Conservation (phyloP, 1,140 invertebrate species). For the Lineus longissimus region DNA sequence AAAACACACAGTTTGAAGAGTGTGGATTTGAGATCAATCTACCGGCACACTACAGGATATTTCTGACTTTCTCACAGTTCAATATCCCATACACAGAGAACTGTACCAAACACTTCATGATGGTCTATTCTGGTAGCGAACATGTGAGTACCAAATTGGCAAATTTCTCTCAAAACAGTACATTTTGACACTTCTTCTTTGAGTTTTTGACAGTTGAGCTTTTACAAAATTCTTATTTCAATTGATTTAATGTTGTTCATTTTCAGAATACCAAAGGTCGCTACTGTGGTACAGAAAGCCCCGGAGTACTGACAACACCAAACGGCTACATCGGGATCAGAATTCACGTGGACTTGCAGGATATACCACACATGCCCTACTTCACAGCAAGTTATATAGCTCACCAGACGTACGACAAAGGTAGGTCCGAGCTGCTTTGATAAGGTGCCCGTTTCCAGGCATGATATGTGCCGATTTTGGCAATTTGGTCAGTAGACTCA, state of each 20-base stretch:
- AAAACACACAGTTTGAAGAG: neutral
- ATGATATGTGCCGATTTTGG: no score
- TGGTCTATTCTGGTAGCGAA: neutral
- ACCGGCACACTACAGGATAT: neutral
- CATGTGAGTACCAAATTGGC: no score
- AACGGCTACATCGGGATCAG: neutral
- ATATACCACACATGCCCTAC: neutral
- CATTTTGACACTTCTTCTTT: no score
- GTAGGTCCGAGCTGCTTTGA: no score
- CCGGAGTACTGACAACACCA: neutral
- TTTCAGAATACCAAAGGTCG: neutral
- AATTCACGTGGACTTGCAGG: neutral
- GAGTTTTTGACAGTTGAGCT: no score
- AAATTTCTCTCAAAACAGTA: no score
- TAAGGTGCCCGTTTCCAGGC: no score
- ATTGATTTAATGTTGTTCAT: neutral
- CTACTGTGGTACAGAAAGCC: neutral
- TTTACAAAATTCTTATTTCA: no score
- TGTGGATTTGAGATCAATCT: neutral
- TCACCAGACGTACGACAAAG: neutral
- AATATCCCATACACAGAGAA: neutral
- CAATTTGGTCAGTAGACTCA: no score
- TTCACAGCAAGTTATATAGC: neutral
- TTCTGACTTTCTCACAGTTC: neutral
- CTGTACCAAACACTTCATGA: constrained; percentile 1